Percentiles rank a stretch among this genome's conserved stretches.
These are phyloP conservation scores for Brachionus rotundiformis DNA, from an alignment of 1,140 invertebrate genomes.

Conservation along the genomic window DNA sequence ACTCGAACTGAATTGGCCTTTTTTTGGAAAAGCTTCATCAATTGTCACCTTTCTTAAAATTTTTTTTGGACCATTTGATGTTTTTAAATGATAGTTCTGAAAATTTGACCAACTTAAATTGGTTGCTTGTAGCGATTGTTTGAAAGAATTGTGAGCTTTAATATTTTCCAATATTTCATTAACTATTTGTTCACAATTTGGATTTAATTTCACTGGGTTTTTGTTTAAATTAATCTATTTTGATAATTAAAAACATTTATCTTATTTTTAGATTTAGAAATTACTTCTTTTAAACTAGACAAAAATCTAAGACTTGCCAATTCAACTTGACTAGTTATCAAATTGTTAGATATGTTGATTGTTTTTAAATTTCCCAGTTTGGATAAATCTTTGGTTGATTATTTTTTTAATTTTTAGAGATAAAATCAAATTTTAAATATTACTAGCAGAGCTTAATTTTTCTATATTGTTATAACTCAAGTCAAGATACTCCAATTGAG, in stretches of 20 bases:
- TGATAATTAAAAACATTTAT: neutral
- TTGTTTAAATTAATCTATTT: neutral
- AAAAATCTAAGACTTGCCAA: neutral
- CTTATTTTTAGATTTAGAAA: too few relatives aligned
- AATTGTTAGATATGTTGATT: conserved; percentile 1
- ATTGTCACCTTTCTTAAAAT: neutral
- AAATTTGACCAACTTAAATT: conserved; percentile 21
- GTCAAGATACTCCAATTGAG: conserved; percentile 28
- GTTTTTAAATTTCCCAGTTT: neutral
- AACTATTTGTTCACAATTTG: neutral
- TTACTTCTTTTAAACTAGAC: conserved; percentile 39
- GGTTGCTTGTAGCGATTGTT: neutral
- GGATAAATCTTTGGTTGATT: conserved; percentile 6
- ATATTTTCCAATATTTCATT: neutral
- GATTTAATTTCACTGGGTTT: conserved; percentile 38
- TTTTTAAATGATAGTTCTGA: neutral
- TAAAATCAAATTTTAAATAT: neutral
- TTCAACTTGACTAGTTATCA: neutral
- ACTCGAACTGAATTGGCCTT: neutral
- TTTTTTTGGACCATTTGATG: neutral
- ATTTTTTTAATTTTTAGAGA: too few relatives aligned
- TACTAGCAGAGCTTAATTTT: neutral
- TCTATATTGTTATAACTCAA: conserved; percentile 42
- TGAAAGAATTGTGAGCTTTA: neutral
- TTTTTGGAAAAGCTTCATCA: neutral